Evolutionary conservation across 2,888 invertebrate species (phyloP).

Genomic region (Ormyrus thymus): DNA sequence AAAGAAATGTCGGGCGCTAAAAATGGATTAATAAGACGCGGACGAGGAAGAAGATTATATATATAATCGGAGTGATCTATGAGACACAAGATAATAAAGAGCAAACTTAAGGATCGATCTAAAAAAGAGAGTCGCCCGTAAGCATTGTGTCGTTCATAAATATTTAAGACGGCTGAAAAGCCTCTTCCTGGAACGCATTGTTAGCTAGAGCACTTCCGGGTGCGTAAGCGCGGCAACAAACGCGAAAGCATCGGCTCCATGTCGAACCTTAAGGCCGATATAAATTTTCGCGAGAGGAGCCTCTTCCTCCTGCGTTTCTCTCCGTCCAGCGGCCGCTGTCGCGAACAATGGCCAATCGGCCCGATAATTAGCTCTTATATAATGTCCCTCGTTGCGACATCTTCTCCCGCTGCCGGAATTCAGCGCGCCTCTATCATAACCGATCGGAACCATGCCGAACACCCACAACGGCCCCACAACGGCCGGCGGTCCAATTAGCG

Average conservation of each 20-base stretch:
- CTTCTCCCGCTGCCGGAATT: constrained; percentile 35
- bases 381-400: constrained; percentile 20
- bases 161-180: constrained; percentile 35
- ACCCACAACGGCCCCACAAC: constrained; percentile 16
- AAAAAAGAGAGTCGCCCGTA: constrained; percentile 14
- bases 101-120: constrained; percentile 14
- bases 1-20: too few species aligned
- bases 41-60: not conserved
- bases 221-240: constrained; percentile 13
- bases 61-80: constrained; percentile 4
- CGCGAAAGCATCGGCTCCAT: not conserved
- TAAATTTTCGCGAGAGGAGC: constrained; percentile 35
- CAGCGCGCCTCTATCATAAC: constrained; percentile 2
- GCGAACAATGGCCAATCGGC: constrained; percentile 41
- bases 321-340: not conserved
- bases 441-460: not conserved
- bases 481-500: constrained; percentile 39
- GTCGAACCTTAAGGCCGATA: constrained; percentile 27
- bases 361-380: constrained; percentile 45
- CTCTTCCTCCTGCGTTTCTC: not conserved
- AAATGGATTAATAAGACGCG: not conserved
- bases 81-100: constrained; percentile 20
- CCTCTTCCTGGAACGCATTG: constrained; percentile 47
- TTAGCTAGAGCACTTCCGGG: constrained; percentile 39
- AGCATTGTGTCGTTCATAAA: constrained; percentile 39